Base-by-base conservation (phyloP, 2,797 vertebrate species). In the Trachurus trachurus region DNA sequence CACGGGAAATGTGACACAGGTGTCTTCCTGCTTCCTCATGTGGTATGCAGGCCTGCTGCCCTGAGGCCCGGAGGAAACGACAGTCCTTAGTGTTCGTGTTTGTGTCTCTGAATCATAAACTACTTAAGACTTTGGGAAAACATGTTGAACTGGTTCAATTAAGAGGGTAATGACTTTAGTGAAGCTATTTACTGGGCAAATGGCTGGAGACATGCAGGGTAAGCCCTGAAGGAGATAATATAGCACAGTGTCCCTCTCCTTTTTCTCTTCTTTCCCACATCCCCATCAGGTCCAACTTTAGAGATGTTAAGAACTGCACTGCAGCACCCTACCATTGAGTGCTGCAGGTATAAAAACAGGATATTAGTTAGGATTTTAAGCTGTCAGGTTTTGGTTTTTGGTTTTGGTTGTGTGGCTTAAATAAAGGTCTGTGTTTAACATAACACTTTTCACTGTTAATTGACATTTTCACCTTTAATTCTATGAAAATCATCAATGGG, bases 91-190 rank as follows among this genome's bases (percentile, higher is more conserved):
- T 80, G 81, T 82, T 92, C 90, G 19, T 26, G 69, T 54, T 56
- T 54, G 64, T 61, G 74, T 85, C 87, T 87, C 78, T 61, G 71
- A 91, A 92, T 91, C 84, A 87, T 94, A 93, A 95, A 95, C 81
- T 81, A 80, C 87, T 93, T 93, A 91, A 91, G 84, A 90, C 82
- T 83, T 84, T 89, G 77, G 84, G 89, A 90, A 89, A 93, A 93
- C 85, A 91, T 84, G 80, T 61, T 71, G 71, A 86, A 87, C 80
- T 85, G 83, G 82, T 82, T 84, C 86, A 94, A 91, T 94, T 95
- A 92, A 88, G 85, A 84, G 81, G 80, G 77, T 92, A 92, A 94
- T 92, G 85, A 86, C 84, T 92, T 93, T 90, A 92, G 84, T 87
- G 87, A 86, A 87, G 89, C 82, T 80, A 83, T 94, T 92, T 90